Base-by-base conservation (phyloP, 2,113 vertebrate genomes). In the Hoplias malabaricus region DNA sequence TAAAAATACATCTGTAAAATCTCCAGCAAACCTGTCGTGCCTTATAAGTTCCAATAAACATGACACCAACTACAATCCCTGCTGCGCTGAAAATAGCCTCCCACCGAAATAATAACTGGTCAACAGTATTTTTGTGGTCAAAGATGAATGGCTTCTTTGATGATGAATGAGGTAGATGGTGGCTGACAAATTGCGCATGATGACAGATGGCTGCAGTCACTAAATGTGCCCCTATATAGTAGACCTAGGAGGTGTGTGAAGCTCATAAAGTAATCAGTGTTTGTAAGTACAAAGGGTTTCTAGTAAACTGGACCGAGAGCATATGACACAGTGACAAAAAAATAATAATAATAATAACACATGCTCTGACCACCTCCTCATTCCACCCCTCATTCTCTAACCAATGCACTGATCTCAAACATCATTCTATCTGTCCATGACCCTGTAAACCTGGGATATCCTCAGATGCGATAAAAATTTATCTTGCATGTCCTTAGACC, bases 401-500 rank as follows among this genome's bases (percentile, higher is more conserved):
- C 57, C 29, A 31, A 61, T 34, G 13, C 29, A 33, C 13, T 61
- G 5, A 34, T 4, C 31, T 16, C 29, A n/a, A 34, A 36, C 6
- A 10, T 63, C 33, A 36, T n/a, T n/a, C 59, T 63, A 5, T 63
- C 59, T 2, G 29, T 34, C 19, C 0, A 11, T 63, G 59, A 63
- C 5, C 31, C 19, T 36, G 33, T 34, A 33, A 61, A 61, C 57
- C 14, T 19, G 31, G 57, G 31, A 19, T 23, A n/a, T 34, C 7
- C n/a, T 63, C 59, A 63, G 14, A 36, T 12, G 19, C 11, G 40
- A 10, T 74, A 63, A 74, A 63, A 36, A n/a, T n/a, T 16, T 53
- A 53, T 53, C 48, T 21, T 4, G 48, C 8, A 21, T 36, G n/a
- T 13, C 46, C 14, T 62, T 71, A 82, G 84, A 92, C 88, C 84